Base-by-base conservation (phyloP, 2,797 vertebrate genomes). In the Lithobates pipiens region DNA sequence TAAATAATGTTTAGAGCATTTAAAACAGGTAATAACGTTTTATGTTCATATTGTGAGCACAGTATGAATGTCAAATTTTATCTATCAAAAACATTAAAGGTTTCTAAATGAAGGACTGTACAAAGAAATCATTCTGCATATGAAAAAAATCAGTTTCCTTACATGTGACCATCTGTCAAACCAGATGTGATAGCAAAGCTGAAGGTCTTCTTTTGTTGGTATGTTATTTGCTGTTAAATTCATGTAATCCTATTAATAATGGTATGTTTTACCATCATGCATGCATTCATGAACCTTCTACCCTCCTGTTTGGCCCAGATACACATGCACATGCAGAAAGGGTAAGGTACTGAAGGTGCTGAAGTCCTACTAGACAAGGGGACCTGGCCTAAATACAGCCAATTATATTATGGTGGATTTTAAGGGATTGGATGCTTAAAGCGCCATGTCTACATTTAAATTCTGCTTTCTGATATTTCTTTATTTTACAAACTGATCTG, bases 91-190 rank as follows among this genome's bases (percentile, higher is more conserved):
- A 57, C 68, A 77, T 72, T 78, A 39, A 80, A 63, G 71, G 68
- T 80, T 85, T 78, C 46, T 23, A 84, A 85, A 85, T 65, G 57
- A 79, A 80, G 63, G 77, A 68, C 44, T 61, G 72, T 61, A 74
- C 16, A 54, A 85, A 74, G n/a, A 57, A 42, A 27, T 80, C 68
- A 85, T 85, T 71, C 71, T 57, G 70, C 57, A 34, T 68, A 73
- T 74, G 39, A 68, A 84, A 85, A 85, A 73, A 78, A 68, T 1
- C 15, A 73, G 25, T 65, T 67, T 63, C 25, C 34, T 74, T 80
- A 13, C 67, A 32, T 75, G 77, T 85, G 77, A 21, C 84, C 84
- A 85, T 85, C 84, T 85, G 84, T 80, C 77, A 68, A 74, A 74
- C 70, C 84, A 85, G 84, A 85, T 85, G 84, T 85, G 77, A 85